Conservation (phyloP, 2,888 invertebrate genomes). For the Ichneumoninae sp. region DNA sequence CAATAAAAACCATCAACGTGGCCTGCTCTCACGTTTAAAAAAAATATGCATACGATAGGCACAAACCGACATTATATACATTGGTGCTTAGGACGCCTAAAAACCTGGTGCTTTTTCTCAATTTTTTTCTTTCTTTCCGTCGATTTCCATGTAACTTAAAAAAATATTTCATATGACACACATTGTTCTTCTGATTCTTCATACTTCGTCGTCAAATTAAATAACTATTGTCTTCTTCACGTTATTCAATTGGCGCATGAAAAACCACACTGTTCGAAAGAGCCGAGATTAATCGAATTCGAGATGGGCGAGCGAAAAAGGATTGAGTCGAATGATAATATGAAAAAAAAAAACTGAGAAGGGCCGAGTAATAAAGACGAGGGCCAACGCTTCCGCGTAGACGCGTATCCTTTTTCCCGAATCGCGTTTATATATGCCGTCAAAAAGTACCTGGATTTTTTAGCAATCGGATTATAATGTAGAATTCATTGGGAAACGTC, state of each 20-base stretch:
- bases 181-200: slow-evolving; percentile 25
- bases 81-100: slow-evolving; percentile 75
- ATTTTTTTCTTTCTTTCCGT: slow-evolving; percentile 20
- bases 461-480: slow-evolving; percentile 59
- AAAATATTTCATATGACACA: background rate
- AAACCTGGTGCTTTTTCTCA: slow-evolving; percentile 72
- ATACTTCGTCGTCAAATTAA: background rate
- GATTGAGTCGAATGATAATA: slow-evolving; percentile 36
- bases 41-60: slow-evolving; percentile 55
- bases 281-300: background rate
- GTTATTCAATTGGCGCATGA: background rate
- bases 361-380: slow-evolving; percentile 32
- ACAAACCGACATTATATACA: slow-evolving; percentile 48
- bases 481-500: slow-evolving; percentile 52
- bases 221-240: background rate
- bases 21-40: slow-evolving; percentile 70
- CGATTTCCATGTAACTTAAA: slow-evolving; percentile 10
- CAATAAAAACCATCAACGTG: slow-evolving; percentile 67
- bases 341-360: background rate
- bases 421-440: slow-evolving; percentile 59
- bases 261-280: background rate
- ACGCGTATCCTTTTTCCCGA: slow-evolving; percentile 34
- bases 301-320: background rate
- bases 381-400: slow-evolving; percentile 37
- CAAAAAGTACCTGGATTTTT: slow-evolving; percentile 69